Evolutionary conservation across 2,113 vertebrate genomes (phyloP).

Genomic region (Nibea coibor): DNA sequence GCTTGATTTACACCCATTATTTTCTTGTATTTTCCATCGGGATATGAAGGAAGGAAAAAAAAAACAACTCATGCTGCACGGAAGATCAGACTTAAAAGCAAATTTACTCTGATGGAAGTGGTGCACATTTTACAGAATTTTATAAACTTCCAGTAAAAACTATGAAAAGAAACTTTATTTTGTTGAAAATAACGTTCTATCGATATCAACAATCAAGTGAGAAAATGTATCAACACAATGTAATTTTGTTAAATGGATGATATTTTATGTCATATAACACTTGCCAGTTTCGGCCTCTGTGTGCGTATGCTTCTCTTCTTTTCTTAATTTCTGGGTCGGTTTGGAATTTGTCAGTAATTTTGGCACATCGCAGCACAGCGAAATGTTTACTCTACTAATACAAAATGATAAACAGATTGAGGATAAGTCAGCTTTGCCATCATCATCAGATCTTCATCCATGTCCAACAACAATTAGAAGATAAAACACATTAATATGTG

Average conservation of each 20-base stretch:
- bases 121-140: not conserved
- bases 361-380: not conserved
- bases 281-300: not conserved
- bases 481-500: not conserved
- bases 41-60: slow-evolving; percentile 13
- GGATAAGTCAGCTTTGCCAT: not conserved
- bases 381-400: not conserved
- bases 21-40: slow-evolving; percentile 50
- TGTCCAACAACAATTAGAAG: not conserved
- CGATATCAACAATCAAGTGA: not conserved
- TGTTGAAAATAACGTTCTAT: not conserved
- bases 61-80: slow-evolving; percentile 6
- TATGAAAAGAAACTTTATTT: not conserved
- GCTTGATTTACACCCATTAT: slow-evolving; percentile 65
- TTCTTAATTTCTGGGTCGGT: not conserved
- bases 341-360: not conserved
- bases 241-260: not conserved
- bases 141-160: not conserved
- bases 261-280: no score
- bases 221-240: not conserved
- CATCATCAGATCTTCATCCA: not conserved
- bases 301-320: not conserved
- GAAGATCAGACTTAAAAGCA: slow-evolving; percentile 2
- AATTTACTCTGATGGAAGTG: slow-evolving; percentile 7
- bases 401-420: not conserved